phyloP scores from a whole-genome alignment of 2,113 vertebrate genomes.

The Castor canadensis region DNA sequence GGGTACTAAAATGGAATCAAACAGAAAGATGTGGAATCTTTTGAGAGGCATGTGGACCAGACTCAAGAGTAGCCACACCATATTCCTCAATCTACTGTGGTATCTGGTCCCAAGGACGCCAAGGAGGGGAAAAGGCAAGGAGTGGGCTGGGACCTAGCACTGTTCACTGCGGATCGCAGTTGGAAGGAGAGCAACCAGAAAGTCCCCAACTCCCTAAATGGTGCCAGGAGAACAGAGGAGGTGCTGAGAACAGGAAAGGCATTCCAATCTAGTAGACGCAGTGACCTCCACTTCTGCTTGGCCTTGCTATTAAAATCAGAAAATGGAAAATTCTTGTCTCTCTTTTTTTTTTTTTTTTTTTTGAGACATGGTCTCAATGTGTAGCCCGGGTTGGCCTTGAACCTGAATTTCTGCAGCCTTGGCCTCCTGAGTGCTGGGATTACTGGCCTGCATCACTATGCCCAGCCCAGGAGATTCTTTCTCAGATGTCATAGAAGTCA shows the following conservation, averaged over 20 bases:
- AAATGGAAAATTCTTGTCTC: not conserved
- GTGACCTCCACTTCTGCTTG: not conserved
- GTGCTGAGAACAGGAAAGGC: not conserved
- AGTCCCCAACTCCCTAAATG: not conserved
- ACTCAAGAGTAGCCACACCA: not conserved
- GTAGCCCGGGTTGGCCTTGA: no score
- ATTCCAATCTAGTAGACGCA: not conserved
- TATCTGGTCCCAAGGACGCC: not conserved
- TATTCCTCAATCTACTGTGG: not conserved
- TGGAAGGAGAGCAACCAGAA: not conserved
- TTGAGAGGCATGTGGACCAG: not conserved
- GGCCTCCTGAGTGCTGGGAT: no score
- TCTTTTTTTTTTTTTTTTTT: no score
- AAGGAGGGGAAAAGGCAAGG: not conserved
- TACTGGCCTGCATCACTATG: no score
- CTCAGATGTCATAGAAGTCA: not conserved
- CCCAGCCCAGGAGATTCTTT: not conserved
- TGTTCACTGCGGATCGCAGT: not conserved
- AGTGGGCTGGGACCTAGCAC: not conserved
- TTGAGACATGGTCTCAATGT: no score
- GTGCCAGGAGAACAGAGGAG: not conserved
- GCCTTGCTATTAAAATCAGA: not conserved
- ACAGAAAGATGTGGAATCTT: not conserved
- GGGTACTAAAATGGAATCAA: slow-evolving; percentile 7
- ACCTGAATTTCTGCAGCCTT: no score